phyloP scores from a whole-genome alignment of 2,113 vertebrate species.

The Xiphophorus hellerii region DNA sequence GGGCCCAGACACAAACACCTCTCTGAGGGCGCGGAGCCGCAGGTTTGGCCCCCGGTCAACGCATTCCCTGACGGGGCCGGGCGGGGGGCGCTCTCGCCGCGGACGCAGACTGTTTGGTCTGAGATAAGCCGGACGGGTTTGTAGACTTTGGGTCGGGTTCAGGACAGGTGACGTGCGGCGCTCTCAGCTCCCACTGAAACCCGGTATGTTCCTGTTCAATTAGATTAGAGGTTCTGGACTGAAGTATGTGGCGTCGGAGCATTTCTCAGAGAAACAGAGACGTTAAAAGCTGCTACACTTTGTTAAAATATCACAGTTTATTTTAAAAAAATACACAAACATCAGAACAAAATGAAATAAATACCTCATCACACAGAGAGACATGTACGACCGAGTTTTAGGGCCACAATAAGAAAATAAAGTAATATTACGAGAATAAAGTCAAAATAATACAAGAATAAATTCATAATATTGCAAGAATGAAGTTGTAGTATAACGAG shows the following conservation, averaged over 20 bases:
- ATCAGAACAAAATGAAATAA: slow-evolving; percentile 39
- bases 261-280: slow-evolving; percentile 17
- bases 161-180: slow-evolving; percentile 58
- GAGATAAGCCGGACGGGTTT: slow-evolving; percentile 68
- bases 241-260: slow-evolving; percentile 44
- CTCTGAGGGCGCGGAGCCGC: slow-evolving; percentile 71
- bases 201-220: slow-evolving; percentile 28
- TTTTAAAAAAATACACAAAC: slow-evolving; percentile 10
- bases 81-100: slow-evolving; percentile 66
- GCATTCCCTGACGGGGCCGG: slow-evolving; percentile 61
- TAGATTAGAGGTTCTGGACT: slow-evolving; percentile 54
- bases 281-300: neutral
- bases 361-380: slow-evolving; percentile 33
- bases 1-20: slow-evolving; percentile 83
- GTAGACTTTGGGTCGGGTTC: slow-evolving; percentile 77
- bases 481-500: no score
- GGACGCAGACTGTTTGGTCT: slow-evolving; percentile 79
- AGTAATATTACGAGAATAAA: no score
- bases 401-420: no score
- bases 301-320: slow-evolving; percentile 19
- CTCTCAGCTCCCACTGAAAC: slow-evolving; percentile 34
- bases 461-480: no score
- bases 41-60: slow-evolving; percentile 72
- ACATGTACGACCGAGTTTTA: no score
- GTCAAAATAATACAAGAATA: no score